Percentiles rank a stretch among this genome's conserved stretches.
These are phyloP conservation scores for Cylas formicarius DNA, from an alignment of 1,140 invertebrate genomes.

Conservation along the genomic window DNA sequence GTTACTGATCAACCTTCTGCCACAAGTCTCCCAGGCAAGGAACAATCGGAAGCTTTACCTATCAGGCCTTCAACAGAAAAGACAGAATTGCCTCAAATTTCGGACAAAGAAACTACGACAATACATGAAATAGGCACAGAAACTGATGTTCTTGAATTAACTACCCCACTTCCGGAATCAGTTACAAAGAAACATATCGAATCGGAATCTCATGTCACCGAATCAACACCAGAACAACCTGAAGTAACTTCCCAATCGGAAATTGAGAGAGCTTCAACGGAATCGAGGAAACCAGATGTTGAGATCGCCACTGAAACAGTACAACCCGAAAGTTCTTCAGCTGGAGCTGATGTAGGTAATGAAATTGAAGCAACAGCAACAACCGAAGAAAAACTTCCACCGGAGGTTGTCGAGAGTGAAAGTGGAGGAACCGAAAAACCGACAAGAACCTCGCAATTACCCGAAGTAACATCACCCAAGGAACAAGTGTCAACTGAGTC, in stretches of 20 bases:
- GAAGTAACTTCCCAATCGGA: constrained; percentile 1
- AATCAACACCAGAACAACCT: constrained; percentile 6
- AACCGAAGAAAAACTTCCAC: constrained; percentile 2
- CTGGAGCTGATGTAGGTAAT: constrained; percentile 2
- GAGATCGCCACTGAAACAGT: no score
- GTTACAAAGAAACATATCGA: constrained; percentile 17
- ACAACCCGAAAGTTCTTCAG: no score
- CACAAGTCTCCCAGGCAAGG: no score
- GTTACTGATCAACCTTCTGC: no score
- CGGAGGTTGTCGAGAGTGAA: not conserved
- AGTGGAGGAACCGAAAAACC: constrained; percentile 4
- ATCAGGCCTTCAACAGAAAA: no score
- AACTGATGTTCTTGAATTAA: not conserved
- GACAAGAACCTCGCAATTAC: no score
- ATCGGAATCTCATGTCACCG: constrained; percentile 15
- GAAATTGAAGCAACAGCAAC: constrained; percentile 3
- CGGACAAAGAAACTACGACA: not conserved
- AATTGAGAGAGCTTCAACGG: not conserved
- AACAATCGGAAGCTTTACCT: no score
- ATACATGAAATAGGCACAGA: constrained; percentile 3
- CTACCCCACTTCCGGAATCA: constrained; percentile 11
- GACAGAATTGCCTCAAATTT: not conserved
- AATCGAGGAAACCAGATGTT: not conserved
- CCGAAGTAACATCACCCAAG: no score
- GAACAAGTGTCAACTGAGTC: not conserved